Conservation (phyloP, 2,113 vertebrate genomes). For the Sebastes fasciatus region DNA sequence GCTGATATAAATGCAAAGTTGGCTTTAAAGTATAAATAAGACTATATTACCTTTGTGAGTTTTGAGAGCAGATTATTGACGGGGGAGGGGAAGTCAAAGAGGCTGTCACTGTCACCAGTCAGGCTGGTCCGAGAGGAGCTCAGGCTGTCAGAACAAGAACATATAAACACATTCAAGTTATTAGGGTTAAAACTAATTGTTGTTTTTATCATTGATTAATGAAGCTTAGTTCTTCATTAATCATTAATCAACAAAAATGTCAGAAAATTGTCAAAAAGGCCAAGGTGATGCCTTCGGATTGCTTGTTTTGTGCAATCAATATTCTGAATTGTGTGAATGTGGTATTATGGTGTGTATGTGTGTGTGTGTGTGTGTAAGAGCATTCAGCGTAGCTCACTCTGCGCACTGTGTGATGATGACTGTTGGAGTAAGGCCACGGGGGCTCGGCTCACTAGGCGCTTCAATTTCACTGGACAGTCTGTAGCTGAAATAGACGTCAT, state of each 20-base stretch:
- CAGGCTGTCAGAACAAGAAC: slow-evolving; percentile 53
- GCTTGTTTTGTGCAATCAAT: not conserved
- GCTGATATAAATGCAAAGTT: slow-evolving; percentile 11
- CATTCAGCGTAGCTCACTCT: slow-evolving; percentile 81
- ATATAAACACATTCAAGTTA: not conserved
- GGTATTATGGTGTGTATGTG: not conserved
- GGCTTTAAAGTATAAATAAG: not conserved
- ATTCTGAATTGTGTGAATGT: not conserved
- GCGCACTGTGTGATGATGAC: slow-evolving; percentile 90
- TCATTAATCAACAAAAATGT: not conserved
- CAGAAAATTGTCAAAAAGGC: not conserved
- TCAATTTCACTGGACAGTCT: slow-evolving; percentile 90
- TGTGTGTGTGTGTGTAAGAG: not conserved
- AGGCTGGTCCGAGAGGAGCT: slow-evolving; percentile 78
- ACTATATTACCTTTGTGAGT: slow-evolving; percentile 86
- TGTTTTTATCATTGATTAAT: not conserved
- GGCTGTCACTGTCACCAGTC: slow-evolving; percentile 74
- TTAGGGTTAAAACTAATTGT: not conserved
- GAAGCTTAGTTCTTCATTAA: not conserved
- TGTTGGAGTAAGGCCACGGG: slow-evolving; percentile 81
- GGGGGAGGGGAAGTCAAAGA: slow-evolving; percentile 80
- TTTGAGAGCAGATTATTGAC: slow-evolving; percentile 86
- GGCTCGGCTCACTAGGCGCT: slow-evolving; percentile 77
- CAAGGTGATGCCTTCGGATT: not conserved
- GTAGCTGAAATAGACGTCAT: slow-evolving; percentile 81